Evolutionary conservation across 1,140 invertebrate genomes (phyloP), one percentile per base, ranked within the genome.

Genomic region (Magallana gigas): DNA sequence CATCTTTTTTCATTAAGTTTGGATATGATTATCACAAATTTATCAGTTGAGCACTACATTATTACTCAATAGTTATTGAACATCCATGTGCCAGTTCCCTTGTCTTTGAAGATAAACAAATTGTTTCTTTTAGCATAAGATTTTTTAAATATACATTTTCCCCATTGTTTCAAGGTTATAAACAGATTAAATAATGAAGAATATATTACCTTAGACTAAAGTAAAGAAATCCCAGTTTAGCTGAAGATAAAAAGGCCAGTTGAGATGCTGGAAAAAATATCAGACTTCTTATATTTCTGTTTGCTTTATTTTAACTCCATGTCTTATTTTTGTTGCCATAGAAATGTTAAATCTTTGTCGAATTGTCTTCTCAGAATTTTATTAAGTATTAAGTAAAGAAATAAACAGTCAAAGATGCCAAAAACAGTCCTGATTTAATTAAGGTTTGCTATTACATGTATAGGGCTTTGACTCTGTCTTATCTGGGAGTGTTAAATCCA

Each of bases 291-390:
- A 1, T 29, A 12, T 23, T 36, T 29, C 23, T 36, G 29, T 29
- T 29, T 36, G 14, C 14, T 29, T 76, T 36, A 18, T 76, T 76
- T 36, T 76, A 23, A 76, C 68, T 29, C 23, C 36, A 29, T n/a
- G n/a, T 12, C 11, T 36, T 29, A 18, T 29, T 36, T 76, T 76
- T 76, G 68, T 76, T 36, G 23, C 68, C 14, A 76, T 76, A 76
- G 68, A 29, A 76, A 76, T 76, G 68, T 76, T 76, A 8, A 18
- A 76, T 62, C 14, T 76, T 29, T 76, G 68, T 11, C 68, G 23
- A 76, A 76, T 76, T 29, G 36, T 12, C n/a, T 18, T 76, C 68
- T 76, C 36, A 29, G 68, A 76, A 76, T 76, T 8, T 29, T 76
- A 6, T 76, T 23, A 29, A 29, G 23, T 76, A 6, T 76, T 23